phyloP scores from a whole-genome alignment of 1,140 invertebrate species.

The Oryzaephilus surinamensis region DNA sequence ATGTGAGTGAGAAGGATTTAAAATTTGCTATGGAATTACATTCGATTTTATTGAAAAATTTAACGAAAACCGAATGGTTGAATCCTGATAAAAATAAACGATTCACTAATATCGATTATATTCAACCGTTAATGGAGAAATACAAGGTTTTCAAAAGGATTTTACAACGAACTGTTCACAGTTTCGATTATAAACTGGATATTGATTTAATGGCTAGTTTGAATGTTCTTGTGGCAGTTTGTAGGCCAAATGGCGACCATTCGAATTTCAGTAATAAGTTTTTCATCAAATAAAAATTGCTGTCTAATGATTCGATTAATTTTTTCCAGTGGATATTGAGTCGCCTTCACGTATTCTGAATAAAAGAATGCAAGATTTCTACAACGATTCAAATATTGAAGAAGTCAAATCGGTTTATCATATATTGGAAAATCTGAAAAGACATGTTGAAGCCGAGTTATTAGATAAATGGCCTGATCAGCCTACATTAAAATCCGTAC shows the following conservation, averaged over 20 bases:
- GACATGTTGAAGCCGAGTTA: slow-evolving; percentile 55
- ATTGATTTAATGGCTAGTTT: slow-evolving; percentile 44
- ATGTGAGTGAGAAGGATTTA: slow-evolving; percentile 44
- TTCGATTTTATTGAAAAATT: slow-evolving; percentile 44
- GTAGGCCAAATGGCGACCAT: slow-evolving; percentile 23
- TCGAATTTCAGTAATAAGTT: slow-evolving; percentile 22
- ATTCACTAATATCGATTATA: slow-evolving; percentile 40
- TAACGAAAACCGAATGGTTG: slow-evolving; percentile 49
- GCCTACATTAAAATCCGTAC: slow-evolving; percentile 69
- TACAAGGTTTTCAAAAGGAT: slow-evolving; percentile 47
- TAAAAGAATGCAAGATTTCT: slow-evolving; percentile 62
- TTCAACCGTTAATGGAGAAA: slow-evolving; percentile 44
- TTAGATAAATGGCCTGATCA: slow-evolving; percentile 82
- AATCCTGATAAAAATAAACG: slow-evolving; percentile 26
- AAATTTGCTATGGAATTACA: slow-evolving; percentile 47
- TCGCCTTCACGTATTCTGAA: slow-evolving; percentile 10
- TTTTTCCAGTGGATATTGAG: slow-evolving; percentile 10
- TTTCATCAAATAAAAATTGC: neutral
- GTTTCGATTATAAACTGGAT: slow-evolving; percentile 42
- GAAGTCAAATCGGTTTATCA: slow-evolving; percentile 64
- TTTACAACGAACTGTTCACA: slow-evolving; percentile 37
- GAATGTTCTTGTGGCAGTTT: slow-evolving; percentile 35
- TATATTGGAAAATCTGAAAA: slow-evolving; percentile 52
- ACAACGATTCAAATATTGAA: slow-evolving; percentile 69
- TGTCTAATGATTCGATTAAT: neutral